Conservation (phyloP, 2,113 vertebrate species). For the Chelonoidis abingdonii region DNA sequence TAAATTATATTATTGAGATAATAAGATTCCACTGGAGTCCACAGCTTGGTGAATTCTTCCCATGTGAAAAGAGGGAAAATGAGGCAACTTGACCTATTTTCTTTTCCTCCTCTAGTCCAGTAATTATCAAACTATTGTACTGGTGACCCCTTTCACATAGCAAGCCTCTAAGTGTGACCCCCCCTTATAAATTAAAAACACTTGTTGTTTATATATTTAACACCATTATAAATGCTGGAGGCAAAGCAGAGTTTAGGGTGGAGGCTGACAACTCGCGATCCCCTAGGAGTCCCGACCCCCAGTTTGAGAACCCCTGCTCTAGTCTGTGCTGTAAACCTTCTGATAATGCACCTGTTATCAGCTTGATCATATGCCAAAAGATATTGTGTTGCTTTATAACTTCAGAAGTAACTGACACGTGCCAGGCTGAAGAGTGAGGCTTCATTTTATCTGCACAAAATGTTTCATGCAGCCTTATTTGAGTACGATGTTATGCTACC, state of each 20-base stretch:
- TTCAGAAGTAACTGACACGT: not conserved
- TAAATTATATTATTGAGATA: not conserved
- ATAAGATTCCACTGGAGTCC: constrained; percentile 8
- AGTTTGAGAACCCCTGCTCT: too few species aligned
- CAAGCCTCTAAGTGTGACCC: too few species aligned
- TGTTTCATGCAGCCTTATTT: not conserved
- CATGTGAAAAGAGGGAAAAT: not conserved
- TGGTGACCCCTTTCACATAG: too few species aligned
- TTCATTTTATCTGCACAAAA: constrained; percentile 11
- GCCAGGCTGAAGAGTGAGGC: not conserved
- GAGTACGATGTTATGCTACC: fast-evolving
- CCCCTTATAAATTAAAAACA: too few species aligned
- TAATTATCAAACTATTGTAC: too few species aligned
- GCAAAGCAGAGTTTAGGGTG: too few species aligned
- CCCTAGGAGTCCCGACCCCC: too few species aligned
- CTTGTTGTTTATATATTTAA: too few species aligned
- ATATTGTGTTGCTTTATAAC: not conserved
- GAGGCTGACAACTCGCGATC: too few species aligned
- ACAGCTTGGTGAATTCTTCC: not conserved
- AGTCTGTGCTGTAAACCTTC: not conserved
- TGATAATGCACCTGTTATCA: not conserved
- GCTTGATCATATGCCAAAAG: not conserved
- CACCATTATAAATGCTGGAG: too few species aligned
- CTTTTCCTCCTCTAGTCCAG: not conserved
- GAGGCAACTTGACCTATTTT: not conserved